phyloP scores from a whole-genome alignment of 2,797 vertebrate species.

The Rhinophrynus dorsalis region DNA sequence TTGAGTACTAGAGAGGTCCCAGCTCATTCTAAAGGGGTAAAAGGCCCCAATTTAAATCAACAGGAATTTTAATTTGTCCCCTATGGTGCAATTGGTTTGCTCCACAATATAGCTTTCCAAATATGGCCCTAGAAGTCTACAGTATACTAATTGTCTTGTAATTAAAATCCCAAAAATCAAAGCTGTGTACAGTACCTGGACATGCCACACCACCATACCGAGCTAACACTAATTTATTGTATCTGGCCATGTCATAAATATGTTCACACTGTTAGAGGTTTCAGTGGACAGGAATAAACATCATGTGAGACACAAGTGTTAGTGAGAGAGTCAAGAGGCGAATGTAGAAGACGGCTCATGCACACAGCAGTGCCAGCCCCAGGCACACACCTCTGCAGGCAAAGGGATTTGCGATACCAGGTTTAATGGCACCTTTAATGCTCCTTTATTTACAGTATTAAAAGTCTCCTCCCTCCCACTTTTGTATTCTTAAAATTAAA shows the following conservation, averaged over 20 bases:
- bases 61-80: no score
- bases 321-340: constrained; percentile 46
- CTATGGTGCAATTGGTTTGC: no score
- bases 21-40: no score
- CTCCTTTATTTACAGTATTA: constrained; percentile 20
- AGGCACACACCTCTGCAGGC: constrained; percentile 31
- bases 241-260: constrained; percentile 44
- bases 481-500: constrained; percentile 21
- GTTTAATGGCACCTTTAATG: constrained; percentile 39
- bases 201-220: constrained; percentile 25
- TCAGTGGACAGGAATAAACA: constrained; percentile 48
- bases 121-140: no score
- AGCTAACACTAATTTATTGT: constrained; percentile 49
- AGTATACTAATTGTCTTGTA: background rate
- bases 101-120: no score
- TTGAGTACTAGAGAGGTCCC: no score
- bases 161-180: constrained; percentile 16
- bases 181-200: constrained; percentile 19
- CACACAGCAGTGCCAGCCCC: constrained; percentile 32
- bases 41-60: no score
- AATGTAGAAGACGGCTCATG: constrained; percentile 26
- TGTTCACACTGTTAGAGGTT: constrained; percentile 46
- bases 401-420: constrained; percentile 8
- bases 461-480: background rate
- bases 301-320: constrained; percentile 45